These are phyloP conservation scores for Gila orcuttii DNA, from an alignment of 2,113 vertebrate species.

Conservation along the genomic window DNA sequence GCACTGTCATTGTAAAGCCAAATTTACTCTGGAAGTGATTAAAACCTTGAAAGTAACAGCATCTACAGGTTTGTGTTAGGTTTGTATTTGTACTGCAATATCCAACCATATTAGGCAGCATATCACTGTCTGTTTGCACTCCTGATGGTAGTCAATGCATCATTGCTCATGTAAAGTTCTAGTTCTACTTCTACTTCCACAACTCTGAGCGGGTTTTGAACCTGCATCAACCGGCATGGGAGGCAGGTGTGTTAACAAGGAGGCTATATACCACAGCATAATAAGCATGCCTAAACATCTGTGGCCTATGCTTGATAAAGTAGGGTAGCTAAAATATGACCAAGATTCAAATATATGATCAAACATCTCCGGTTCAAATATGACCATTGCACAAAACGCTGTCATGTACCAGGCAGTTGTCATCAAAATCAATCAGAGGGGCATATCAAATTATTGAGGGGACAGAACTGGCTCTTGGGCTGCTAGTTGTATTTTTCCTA, in stretches of 20 bases:
- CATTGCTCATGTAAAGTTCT: not conserved
- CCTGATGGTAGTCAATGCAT: not conserved
- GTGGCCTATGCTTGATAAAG: too few relatives aligned
- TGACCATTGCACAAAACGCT: not conserved
- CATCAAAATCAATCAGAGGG: not conserved
- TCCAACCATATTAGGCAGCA: not conserved
- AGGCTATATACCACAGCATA: not conserved
- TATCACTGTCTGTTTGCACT: not conserved
- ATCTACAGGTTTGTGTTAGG: not conserved
- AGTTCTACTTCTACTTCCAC: not conserved
- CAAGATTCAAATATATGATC: too few relatives aligned
- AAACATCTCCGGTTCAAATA: too few relatives aligned
- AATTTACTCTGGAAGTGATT: not conserved
- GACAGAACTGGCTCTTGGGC: not conserved
- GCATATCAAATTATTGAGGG: not conserved
- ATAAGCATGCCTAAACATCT: too few relatives aligned
- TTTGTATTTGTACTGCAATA: not conserved
- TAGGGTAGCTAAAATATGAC: too few relatives aligned
- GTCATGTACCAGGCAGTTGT: not conserved
- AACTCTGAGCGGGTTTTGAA: not conserved
- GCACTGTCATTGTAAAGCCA: not conserved
- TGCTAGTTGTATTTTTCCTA: not conserved
- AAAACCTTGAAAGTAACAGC: not conserved
- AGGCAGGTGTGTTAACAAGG: not conserved
- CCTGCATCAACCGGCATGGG: not conserved